Evolutionary conservation across 2,888 invertebrate genomes (phyloP).

Genomic region (Cheilosia soror): DNA sequence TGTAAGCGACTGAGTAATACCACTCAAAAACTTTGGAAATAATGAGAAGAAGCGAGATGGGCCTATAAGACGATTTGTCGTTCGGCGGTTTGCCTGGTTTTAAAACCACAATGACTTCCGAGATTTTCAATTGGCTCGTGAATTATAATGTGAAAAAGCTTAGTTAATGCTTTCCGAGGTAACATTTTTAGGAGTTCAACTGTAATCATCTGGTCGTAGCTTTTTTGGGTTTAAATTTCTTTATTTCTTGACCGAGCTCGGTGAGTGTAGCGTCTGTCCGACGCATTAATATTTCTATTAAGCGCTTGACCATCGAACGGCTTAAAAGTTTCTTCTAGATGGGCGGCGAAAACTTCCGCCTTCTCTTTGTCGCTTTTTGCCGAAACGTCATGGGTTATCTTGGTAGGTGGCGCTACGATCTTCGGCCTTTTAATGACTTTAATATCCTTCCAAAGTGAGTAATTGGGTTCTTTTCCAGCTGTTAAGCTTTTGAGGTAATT

Average conservation of each 20-base stretch:
- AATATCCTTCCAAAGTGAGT: too few relatives aligned
- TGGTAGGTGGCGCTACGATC: too few relatives aligned
- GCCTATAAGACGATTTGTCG: neutral
- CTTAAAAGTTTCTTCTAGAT: neutral
- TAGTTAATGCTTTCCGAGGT: neutral
- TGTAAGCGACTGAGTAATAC: slow-evolving; percentile 2
- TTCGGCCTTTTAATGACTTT: too few relatives aligned
- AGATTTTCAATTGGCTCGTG: neutral
- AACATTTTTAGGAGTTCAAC: neutral
- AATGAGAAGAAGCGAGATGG: neutral
- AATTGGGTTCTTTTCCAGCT: too few relatives aligned
- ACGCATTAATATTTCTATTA: too few relatives aligned
- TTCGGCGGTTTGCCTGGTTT: neutral
- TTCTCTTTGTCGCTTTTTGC: too few relatives aligned
- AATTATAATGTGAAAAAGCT: neutral
- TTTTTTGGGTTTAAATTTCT: neutral
- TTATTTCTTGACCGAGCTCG: neutral
- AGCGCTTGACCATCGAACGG: too few relatives aligned
- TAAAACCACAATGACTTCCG: slow-evolving; percentile 1
- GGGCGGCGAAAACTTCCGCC: too few relatives aligned
- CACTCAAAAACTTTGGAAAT: slow-evolving; percentile 2
- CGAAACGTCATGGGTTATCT: too few relatives aligned
- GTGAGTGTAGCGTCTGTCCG: too few relatives aligned
- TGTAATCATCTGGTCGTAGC: neutral
- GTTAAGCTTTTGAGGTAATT: too few relatives aligned